A percentile compares a stretch with the other conserved stretches of the same genome.
Evolutionary conservation across 2,113 vertebrate genomes (phyloP).

Genomic region (Oreochromis aureus): DNA sequence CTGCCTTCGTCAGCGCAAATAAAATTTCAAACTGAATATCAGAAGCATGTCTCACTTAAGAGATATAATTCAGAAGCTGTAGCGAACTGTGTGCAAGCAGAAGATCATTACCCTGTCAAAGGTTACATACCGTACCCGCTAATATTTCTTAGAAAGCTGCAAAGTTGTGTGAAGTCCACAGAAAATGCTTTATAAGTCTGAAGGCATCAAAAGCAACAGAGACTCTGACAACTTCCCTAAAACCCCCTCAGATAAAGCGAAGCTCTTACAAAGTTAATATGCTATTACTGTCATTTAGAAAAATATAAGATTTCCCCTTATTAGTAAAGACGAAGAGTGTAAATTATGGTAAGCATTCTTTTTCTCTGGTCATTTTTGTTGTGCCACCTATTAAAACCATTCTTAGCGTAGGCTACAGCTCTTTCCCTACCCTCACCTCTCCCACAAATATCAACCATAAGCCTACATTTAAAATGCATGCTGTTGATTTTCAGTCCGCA

Average conservation of each 20-base stretch:
- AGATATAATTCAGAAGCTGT: neutral
- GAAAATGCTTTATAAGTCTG: neutral
- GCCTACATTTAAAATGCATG: constrained; percentile 63
- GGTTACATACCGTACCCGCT: neutral
- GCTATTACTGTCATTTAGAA: neutral
- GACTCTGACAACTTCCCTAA: neutral
- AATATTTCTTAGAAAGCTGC: neutral
- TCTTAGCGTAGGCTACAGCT: neutral
- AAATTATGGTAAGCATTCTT: neutral
- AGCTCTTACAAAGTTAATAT: neutral
- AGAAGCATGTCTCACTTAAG: neutral
- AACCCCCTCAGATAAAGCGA: neutral
- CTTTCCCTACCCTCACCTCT: neutral
- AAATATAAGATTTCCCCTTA: neutral
- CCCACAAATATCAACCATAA: constrained; percentile 12
- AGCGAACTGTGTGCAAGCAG: neutral
- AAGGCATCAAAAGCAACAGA: neutral
- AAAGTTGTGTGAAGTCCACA: neutral
- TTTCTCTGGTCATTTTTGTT: neutral
- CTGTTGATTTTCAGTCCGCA: constrained; percentile 63
- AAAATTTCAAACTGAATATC: neutral
- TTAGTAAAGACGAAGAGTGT: neutral
- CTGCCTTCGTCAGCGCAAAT: neutral
- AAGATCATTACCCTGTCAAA: neutral
- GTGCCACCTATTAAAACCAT: neutral